phyloP scores from a whole-genome alignment of 23 tunicate genomes.

The Styela clava region DNA sequence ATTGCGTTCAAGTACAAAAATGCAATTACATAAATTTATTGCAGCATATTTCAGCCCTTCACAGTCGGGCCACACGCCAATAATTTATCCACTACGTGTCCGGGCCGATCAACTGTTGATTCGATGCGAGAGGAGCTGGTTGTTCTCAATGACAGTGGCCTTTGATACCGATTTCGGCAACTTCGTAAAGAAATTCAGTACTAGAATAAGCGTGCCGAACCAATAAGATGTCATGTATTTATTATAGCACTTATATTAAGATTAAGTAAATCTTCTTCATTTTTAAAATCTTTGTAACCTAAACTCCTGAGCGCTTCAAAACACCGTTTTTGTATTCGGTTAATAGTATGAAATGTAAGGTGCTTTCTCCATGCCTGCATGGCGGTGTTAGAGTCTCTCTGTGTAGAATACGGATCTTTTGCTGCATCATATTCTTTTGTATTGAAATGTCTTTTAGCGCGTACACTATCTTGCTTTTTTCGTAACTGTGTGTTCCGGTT shows the following conservation, averaged over 20 bases:
- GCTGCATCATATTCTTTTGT: not conserved
- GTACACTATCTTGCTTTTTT: conserved; percentile 2
- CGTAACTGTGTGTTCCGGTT: conserved; percentile 46
- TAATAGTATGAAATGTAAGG: conserved; percentile 36
- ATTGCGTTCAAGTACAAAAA: too few species aligned
- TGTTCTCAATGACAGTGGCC: too few species aligned
- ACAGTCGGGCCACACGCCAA: too few species aligned
- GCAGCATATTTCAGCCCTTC: too few species aligned
- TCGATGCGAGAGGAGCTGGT: too few species aligned
- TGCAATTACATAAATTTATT: too few species aligned
- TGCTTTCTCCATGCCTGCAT: conserved; percentile 87
- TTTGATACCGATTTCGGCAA: too few species aligned
- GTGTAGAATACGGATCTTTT: conserved; percentile 60
- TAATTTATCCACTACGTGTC: too few species aligned
- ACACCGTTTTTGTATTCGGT: conserved; percentile 47
- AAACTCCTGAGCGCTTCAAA: conserved; percentile 37
- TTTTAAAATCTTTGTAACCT: conserved; percentile 44
- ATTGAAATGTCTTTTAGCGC: too few species aligned
- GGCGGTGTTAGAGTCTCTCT: conserved; percentile 60
- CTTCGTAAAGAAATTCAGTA: too few species aligned
- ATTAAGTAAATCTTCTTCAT: conserved; percentile 36
- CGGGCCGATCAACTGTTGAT: too few species aligned
- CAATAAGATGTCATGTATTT: not conserved
- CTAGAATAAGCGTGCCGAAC: too few species aligned
- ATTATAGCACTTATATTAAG: conserved; percentile 10